Evolutionary conservation across 2,888 invertebrate genomes (phyloP), one percentile per base, ranked within the genome.

Genomic region (Zygogramma bicolorata): DNA sequence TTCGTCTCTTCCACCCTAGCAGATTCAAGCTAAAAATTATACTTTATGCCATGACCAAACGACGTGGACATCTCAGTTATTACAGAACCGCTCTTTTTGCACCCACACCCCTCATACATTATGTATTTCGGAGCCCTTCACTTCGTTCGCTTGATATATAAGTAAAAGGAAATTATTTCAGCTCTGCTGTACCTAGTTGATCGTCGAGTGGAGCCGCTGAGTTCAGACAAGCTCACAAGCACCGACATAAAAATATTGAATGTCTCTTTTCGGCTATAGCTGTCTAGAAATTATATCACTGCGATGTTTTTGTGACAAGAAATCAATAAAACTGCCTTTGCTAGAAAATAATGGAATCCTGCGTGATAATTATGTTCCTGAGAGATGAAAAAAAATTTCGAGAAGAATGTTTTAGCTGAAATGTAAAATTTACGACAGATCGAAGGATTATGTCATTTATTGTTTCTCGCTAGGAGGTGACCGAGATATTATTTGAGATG

Each of bases 1-100:
- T 86, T 85, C 82, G 82, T 85, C 82, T 84, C 84, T 85, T 86
- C 85, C 85, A 81, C 82, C 80, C 83, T 83, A 85, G 83, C 85
- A 83, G 82, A 79, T 82, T 83, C 79, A 80, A 82, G 82, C 85
- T 82, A 84, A 85, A 85, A 85, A 85, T 85, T 85, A 85, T 85
- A 84, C 84, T 82, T 82, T 81, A 75, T 80, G 81, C 80, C 81
- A 83, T 84, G 84, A 84, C 84, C 84, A 83, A 80, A 81, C 84
- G 83, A 82, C 74, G 75, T 69, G 73, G 75, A 73, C 82, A 80
- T 81, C 81, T 81, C 84, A 80, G 83, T 84, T 83, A 85, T 85
- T 85, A 84, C 82, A 77, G 79, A 68, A 60, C 69, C 68, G 66
- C 78, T 77, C 78, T 79, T 76, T 73, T 74, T 75, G 71, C 75